A percentile compares a stretch with the other conserved stretches of the same genome.
Evolutionary conservation across 2,797 vertebrate genomes (phyloP).

Genomic region (Ceryle rudis): DNA sequence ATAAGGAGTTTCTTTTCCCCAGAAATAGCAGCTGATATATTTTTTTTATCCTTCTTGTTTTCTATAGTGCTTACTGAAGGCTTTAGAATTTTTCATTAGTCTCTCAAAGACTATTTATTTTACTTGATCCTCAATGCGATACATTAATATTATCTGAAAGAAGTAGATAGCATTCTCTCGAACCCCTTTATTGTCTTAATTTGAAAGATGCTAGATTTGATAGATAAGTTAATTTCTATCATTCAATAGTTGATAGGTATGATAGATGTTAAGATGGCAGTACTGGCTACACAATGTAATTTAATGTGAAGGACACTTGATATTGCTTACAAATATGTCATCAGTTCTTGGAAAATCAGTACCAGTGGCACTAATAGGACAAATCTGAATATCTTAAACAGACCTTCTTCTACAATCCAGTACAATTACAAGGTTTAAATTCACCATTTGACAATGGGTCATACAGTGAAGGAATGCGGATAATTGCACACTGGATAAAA

Average conservation of each 20-base stretch:
- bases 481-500: not conserved
- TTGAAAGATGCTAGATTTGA: slow-evolving; percentile 27
- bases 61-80: not conserved
- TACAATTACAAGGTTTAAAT: slow-evolving; percentile 53
- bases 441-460: slow-evolving; percentile 1
- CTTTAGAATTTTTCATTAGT: not conserved
- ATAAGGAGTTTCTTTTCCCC: not conserved
- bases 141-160: slow-evolving; percentile 52
- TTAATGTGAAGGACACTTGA: slow-evolving; percentile 62
- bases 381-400: slow-evolving; percentile 34
- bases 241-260: not conserved
- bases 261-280: not conserved
- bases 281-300: slow-evolving; percentile 22
- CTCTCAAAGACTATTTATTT: not conserved
- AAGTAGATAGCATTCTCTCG: slow-evolving; percentile 6
- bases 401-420: not conserved
- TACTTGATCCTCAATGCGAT: not conserved
- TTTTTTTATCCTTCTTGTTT: not conserved
- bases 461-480: not conserved
- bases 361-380: not conserved
- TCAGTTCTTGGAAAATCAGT: slow-evolving; percentile 39
- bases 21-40: not conserved
- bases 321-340: slow-evolving; percentile 63
- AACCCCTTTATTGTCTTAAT: slow-evolving; percentile 50
- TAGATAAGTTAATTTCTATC: not conserved